Percentiles rank a stretch among this genome's conserved stretches.
Evolutionary conservation across 2,113 vertebrate species (phyloP).

Genomic region (Hyperopisus bebe): DNA sequence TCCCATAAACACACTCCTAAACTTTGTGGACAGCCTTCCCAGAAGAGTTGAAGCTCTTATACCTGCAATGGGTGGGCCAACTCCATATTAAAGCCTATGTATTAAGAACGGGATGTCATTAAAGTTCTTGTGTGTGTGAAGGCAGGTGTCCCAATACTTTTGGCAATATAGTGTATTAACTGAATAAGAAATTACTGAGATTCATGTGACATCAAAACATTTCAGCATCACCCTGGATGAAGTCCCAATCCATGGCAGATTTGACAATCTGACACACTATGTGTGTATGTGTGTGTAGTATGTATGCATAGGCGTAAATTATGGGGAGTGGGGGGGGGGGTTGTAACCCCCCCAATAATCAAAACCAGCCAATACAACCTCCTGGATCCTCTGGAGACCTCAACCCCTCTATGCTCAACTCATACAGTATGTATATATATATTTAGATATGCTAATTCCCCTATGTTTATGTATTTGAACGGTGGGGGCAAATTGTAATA

Average conservation of each 20-base stretch:
- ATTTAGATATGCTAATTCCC: background rate
- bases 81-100: too few species aligned
- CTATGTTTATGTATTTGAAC: background rate
- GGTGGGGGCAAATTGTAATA: background rate
- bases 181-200: background rate
- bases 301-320: background rate
- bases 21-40: too few species aligned
- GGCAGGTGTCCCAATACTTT: too few species aligned
- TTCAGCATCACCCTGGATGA: background rate
- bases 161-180: background rate
- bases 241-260: background rate
- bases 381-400: background rate
- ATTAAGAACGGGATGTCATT: too few species aligned
- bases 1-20: too few species aligned
- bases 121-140: too few species aligned
- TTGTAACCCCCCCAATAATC: background rate
- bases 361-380: background rate
- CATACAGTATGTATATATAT: too few species aligned
- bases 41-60: too few species aligned
- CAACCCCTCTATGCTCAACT: too few species aligned
- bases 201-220: background rate
- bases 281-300: background rate
- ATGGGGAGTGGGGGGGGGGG: too few species aligned
- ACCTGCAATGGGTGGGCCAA: too few species aligned
- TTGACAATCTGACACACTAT: background rate